A percentile compares a stretch with the other conserved stretches of the same genome.
Evolutionary conservation across 2,888 invertebrate genomes (phyloP).

Genomic region (Trypoxylon attenuatum): DNA sequence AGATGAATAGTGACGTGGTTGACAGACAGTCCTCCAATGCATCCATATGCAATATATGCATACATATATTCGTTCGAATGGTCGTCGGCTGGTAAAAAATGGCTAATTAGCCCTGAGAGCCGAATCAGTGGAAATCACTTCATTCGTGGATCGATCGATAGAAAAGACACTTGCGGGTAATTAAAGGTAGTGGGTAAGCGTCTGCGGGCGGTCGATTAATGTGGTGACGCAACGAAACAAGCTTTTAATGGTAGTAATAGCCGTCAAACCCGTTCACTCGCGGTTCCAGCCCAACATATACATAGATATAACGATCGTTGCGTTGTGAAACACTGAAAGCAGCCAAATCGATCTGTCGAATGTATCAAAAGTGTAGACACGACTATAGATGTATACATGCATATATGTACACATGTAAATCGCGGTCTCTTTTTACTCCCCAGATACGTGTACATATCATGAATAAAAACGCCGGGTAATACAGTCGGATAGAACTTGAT

Average conservation of each 20-base stretch:
- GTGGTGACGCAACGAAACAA: constrained; percentile 25
- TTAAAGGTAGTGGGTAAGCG: constrained; percentile 18
- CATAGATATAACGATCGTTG: constrained; percentile 7
- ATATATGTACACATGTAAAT: too few relatives aligned
- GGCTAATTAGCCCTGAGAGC: constrained; percentile 12
- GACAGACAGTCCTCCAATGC: too few relatives aligned
- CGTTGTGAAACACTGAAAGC: constrained; percentile 30
- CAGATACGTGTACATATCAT: too few relatives aligned
- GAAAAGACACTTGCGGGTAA: background rate
- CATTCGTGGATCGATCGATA: background rate
- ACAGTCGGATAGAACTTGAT: too few relatives aligned
- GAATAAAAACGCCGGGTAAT: too few relatives aligned
- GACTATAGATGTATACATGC: background rate
- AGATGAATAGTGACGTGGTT: too few relatives aligned
- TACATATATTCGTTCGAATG: too few relatives aligned
- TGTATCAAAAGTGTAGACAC: constrained; percentile 11
- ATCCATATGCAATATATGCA: too few relatives aligned
- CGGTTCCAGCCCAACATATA: background rate
- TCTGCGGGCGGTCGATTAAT: constrained; percentile 15
- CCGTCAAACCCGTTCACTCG: constrained; percentile 11
- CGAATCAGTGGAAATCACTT: background rate
- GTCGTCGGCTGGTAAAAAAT: too few relatives aligned
- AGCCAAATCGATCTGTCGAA: constrained; percentile 34
- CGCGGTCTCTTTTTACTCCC: too few relatives aligned
- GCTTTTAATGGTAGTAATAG: constrained; percentile 33